phyloP scores from a whole-genome alignment of 2,888 invertebrate genomes.

The Platerodrilus igneus region DNA sequence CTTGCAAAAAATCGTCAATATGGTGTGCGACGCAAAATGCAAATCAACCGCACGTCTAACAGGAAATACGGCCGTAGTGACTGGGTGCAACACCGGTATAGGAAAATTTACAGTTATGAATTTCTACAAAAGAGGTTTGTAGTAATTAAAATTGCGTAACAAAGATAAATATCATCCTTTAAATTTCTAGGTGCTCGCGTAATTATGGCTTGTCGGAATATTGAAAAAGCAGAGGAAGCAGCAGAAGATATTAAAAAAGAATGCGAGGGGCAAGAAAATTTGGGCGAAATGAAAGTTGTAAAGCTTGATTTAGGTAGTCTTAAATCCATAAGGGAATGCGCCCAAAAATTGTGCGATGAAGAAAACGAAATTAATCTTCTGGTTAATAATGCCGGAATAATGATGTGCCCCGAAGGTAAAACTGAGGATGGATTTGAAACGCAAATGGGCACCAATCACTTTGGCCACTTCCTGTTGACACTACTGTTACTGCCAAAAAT shows the following conservation, averaged over 20 bases:
- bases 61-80: too few relatives aligned
- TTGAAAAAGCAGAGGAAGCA: slow-evolving; percentile 51
- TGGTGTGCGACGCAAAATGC: too few relatives aligned
- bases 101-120: too few relatives aligned
- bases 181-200: slow-evolving; percentile 19
- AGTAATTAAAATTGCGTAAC: too few relatives aligned
- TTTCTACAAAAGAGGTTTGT: too few relatives aligned
- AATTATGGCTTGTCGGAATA: slow-evolving; percentile 54
- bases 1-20: too few relatives aligned
- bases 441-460: slow-evolving; percentile 64
- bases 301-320: slow-evolving; percentile 46
- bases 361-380: slow-evolving; percentile 57
- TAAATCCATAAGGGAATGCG: slow-evolving; percentile 44
- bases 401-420: slow-evolving; percentile 56
- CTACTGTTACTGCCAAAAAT: slow-evolving; percentile 48
- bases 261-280: slow-evolving; percentile 37
- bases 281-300: slow-evolving; percentile 45
- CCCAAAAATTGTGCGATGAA: slow-evolving; percentile 43
- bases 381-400: slow-evolving; percentile 67
- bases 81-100: too few relatives aligned
- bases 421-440: slow-evolving; percentile 63
- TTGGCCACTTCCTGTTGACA: slow-evolving; percentile 48
- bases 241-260: slow-evolving; percentile 48
- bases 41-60: too few relatives aligned
- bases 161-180: too few relatives aligned